Evolutionary conservation across 2,888 invertebrate genomes (phyloP).

Genomic region (Nomada flava): DNA sequence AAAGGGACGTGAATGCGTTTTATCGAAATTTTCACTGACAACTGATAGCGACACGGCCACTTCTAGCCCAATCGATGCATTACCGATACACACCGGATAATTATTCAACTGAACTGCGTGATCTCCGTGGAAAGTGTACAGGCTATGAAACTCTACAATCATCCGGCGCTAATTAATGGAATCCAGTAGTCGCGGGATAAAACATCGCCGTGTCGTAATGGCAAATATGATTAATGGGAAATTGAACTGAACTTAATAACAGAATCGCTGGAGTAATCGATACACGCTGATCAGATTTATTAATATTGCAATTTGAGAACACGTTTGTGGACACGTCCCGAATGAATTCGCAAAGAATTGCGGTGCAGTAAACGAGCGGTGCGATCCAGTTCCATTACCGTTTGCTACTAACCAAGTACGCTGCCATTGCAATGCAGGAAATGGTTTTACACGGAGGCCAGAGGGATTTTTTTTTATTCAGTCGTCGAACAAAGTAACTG

Average conservation of each 20-base stretch:
- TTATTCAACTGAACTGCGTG: neutral
- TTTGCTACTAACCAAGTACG: constrained; percentile 10
- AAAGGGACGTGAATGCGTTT: neutral
- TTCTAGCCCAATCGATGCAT: too few relatives aligned
- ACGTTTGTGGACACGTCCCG: too few relatives aligned
- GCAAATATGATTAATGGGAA: too few relatives aligned
- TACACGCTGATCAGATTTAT: too few relatives aligned
- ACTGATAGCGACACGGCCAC: too few relatives aligned
- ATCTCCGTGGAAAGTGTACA: constrained; percentile 4
- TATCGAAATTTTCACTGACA: too few relatives aligned
- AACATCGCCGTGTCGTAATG: too few relatives aligned
- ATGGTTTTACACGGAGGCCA: neutral
- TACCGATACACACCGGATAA: neutral
- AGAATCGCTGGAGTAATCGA: too few relatives aligned
- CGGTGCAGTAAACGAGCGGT: neutral
- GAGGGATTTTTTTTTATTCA: neutral
- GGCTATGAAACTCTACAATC: constrained; percentile 9
- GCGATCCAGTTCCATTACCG: neutral
- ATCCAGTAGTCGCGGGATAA: neutral
- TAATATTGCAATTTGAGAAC: too few relatives aligned
- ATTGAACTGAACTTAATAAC: too few relatives aligned
- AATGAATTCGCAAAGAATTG: neutral
- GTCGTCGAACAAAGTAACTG: constrained; percentile 32
- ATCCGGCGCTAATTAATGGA: neutral
- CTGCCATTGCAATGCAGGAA: neutral